Base-by-base conservation (phyloP, 2,888 invertebrate species). In the Gastrophysa polygoni region DNA sequence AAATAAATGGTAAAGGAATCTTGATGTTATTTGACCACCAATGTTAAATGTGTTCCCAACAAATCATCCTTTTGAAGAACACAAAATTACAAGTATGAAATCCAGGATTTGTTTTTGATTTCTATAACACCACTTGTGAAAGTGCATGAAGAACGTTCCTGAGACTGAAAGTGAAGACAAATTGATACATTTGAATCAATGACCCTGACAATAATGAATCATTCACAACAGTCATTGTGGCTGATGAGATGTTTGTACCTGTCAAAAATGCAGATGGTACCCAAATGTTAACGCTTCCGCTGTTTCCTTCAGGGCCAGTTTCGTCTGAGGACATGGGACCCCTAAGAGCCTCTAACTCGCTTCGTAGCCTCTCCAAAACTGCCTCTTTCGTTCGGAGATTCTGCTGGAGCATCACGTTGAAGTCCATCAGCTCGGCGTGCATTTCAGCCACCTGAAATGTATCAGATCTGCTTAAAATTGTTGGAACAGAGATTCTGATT, bases 341-440 rank as follows among this genome's bases (percentile, higher is more conserved):
- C 67, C 90, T 81, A 28, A 91, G 81, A 60, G 87, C 86, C 67
- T 88, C 85, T 66, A 91, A 80, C 78, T 91, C 90, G 48, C 83
- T 83, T 73, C 85, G 85, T 10, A 91, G 78, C 62, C 87, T 80
- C 57, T 86, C 84, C 7, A 91, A 78, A 58, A 86, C 78, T 29
- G 81, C 77, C 68, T 91, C 90, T 75, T 89, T 88, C 60, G 85
- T 82, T 64, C 87, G 86, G 54, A 95, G 81, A 47, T 89, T 85
- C 69, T 87, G 84, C 76, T 93, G 93, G 63, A 96, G 84, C 77
- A 90, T 85, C 58, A 92, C 91, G 82, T 95, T 95, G 74, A 95
- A 93, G 80, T 95, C 95, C 91, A 95, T 93, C 55, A 96, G 82
- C 78, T 96, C 95, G 0, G 93, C 95, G 76, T 95, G 95, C 95